Base-by-base conservation (phyloP, 30 jellyfish, hydroid and myxozoan genomes). In the Nemopilema nomurai region DNA sequence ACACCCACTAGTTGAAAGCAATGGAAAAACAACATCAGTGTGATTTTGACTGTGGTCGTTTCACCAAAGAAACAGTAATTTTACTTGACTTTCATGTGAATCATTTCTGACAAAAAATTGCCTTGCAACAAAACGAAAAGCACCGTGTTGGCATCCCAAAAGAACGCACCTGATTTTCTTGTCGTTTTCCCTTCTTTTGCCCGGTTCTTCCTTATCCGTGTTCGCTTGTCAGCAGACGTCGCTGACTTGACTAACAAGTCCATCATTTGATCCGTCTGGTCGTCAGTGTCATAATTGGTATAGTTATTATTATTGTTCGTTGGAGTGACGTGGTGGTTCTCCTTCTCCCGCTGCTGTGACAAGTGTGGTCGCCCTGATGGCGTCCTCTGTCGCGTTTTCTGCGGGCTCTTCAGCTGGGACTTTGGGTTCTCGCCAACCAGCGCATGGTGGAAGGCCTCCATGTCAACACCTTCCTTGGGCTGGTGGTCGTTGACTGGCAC, bases 181-280 rank as follows among this genome's bases (percentile, higher is more conserved):
- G 87, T 78, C 0, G 99, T 90, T 53, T 85, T 94, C 50, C 97
- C 92, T 50, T 94, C 99, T 57, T 85, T 88, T 32, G 97, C 90
- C 51, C 99, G 65, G 68, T 94, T 90, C 52, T 89, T 94, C 71
- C 99, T 84, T 51, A 94, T 94, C 67, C 99, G 66, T 30, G 99
- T 84, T 63, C 96, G 77, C 66, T 94, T 93, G 29, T 94, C 99
- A 33, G 87, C 78, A 32, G 97, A 77, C 20, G 99, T 94, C 18
- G 99, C 99, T 1, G 97, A 89, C 74, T 94, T 94, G 18, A 94
- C 99, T 22, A 94, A 75, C 96, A 94, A 88, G 53, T 94, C 99
- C 99, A 94, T 94, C 99, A 94, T 94, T 76, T 88, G 99, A 69
- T 94, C 99, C 25, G 99, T 94, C 89, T 94, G 99, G 76, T 94